Evolutionary conservation across 1,140 invertebrate genomes (phyloP).

Genomic region (Ceratina australensis): DNA sequence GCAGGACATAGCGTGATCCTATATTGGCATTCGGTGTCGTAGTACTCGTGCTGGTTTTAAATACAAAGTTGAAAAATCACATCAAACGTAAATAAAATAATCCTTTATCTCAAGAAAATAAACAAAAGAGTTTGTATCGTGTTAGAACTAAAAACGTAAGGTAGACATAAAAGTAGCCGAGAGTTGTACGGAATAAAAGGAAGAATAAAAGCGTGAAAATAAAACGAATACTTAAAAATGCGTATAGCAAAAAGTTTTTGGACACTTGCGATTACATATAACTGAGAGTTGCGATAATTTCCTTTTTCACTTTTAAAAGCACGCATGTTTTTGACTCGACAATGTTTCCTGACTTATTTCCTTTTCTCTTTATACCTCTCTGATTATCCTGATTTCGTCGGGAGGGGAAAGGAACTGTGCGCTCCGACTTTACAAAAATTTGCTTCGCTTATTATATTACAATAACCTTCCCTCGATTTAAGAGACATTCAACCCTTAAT

Average conservation of each 20-base stretch:
- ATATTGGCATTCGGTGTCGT: slow-evolving; percentile 48
- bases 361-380: slow-evolving; percentile 55
- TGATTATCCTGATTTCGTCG: slow-evolving; percentile 57
- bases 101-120: neutral
- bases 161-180: slow-evolving; percentile 23
- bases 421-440: slow-evolving; percentile 77
- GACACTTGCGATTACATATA: neutral
- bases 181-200: slow-evolving; percentile 23
- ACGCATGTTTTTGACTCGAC: slow-evolving; percentile 52
- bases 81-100: slow-evolving; percentile 24
- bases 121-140: neutral
- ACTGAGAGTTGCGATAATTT: neutral
- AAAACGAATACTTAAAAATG: neutral
- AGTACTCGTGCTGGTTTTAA: slow-evolving; percentile 45
- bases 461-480: slow-evolving; percentile 76
- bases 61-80: slow-evolving; percentile 12
- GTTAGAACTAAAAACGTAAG: slow-evolving; percentile 1
- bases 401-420: slow-evolving; percentile 75
- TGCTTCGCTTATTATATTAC: slow-evolving; percentile 73
- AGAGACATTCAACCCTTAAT: slow-evolving; percentile 77
- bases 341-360: slow-evolving; percentile 60
- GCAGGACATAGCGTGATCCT: slow-evolving; percentile 18
- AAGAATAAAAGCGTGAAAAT: neutral
- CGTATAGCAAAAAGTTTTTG: slow-evolving; percentile 12
- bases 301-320: neutral